Evolutionary conservation across 2,113 vertebrate genomes (phyloP).

Genomic region (Delphinapterus leucas): DNA sequence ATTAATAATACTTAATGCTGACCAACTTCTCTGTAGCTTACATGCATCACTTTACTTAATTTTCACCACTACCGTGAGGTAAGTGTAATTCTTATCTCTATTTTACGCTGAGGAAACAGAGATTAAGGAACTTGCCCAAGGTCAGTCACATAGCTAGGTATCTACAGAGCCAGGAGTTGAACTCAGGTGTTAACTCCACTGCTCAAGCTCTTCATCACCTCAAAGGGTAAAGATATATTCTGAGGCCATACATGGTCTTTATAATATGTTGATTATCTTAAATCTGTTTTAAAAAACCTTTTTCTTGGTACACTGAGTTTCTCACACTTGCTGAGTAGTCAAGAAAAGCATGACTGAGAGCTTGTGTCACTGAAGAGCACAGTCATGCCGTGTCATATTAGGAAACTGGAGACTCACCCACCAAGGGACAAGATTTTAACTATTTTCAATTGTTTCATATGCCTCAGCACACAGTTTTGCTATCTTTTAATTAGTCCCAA

Average conservation of each 20-base stretch:
- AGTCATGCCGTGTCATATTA: background rate
- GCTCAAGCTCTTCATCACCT: background rate
- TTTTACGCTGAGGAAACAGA: constrained; percentile 27
- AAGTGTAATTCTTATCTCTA: background rate
- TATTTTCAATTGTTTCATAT: constrained; percentile 11
- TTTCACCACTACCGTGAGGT: background rate
- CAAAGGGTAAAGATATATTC: constrained; percentile 4
- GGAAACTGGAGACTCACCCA: background rate
- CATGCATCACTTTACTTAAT: background rate
- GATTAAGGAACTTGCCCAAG: background rate
- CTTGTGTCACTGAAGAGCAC: background rate
- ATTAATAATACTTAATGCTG: background rate
- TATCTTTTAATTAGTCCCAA: constrained; percentile 27
- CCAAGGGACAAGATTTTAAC: constrained; percentile 15
- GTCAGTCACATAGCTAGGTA: background rate
- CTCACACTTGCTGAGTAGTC: constrained; percentile 20
- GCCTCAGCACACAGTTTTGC: background rate
- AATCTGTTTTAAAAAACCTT: constrained; percentile 1
- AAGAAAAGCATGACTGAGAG: constrained; percentile 31
- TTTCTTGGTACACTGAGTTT: constrained; percentile 28
- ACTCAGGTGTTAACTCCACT: background rate
- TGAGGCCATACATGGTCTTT: background rate
- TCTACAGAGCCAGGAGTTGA: background rate
- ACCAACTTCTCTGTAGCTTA: background rate
- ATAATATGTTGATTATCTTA: background rate